Base-by-base conservation (phyloP, 2,113 vertebrate genomes). In the Aviceda subcristata region DNA sequence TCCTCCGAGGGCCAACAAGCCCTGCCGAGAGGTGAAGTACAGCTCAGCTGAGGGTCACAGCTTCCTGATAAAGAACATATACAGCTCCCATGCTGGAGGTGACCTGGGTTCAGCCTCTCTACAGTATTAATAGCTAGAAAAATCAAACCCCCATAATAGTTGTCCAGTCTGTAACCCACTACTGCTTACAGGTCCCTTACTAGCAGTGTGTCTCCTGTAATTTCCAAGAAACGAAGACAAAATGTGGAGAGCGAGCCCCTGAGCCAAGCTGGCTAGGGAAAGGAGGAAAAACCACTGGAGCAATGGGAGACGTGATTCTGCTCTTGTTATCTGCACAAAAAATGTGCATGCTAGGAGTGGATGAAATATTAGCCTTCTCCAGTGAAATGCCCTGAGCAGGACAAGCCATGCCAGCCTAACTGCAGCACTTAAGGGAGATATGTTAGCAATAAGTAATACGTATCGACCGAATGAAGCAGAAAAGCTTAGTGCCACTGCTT, bases 351-450 rank as follows among this genome's bases (percentile, higher is more conserved):
- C 18, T 32, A 57, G 38, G 39, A 78, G 71, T 8, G 64, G 50
- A 22, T 46, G 41, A 85, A 72, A 55, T 46, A 55, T 19, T 55
- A 14, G 2, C 48, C 18, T 63, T 82, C 20, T 53, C 41, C 71
- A 43, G 12, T 60, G 57, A 88, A 69, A 38, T 27, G 11, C 24
- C 51, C 21, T 56, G 68, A 91, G 57, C 59, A 41, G 75, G 55
- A 89, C 15, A 67, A 80, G 18, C 34, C 57, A 24, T 6, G 57
- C 34, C 84, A 56, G 59, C 12, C 19, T 55, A 72, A 56, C 41
- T 4, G 9, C 57, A 68, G 53, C 2, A 1, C 30, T 75, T 67
- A 67, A 56, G 1, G 0, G 51, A n/a, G 57, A 7, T 66, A 3
- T 20, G 51, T 36, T 27, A 73, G 71, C 43, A 62, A 6, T 48